Base-by-base conservation (phyloP, 2,888 invertebrate species). In the Smittia aterrima region DNA sequence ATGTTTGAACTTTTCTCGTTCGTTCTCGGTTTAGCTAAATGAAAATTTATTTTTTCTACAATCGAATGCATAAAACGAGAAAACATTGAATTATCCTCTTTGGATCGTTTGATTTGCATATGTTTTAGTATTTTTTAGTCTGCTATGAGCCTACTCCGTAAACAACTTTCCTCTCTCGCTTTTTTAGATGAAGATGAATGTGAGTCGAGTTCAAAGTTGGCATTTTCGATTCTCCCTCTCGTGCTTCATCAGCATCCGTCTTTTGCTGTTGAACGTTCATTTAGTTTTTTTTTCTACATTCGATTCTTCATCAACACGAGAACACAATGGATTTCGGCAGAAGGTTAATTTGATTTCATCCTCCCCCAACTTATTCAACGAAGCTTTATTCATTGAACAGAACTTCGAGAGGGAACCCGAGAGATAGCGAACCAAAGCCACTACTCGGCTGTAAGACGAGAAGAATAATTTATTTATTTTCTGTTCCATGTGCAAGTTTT, bases 71-170 rank as follows among this genome's bases (percentile, higher is more conserved):
- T 18, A 7, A 4, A 20, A 18, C 16, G 22, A 64, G n/a, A 64
- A 27, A 64, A 27, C 72, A 72, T 72, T 62, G 32, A 72, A 72
- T 72, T 62, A 72, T 72, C 62, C 72, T 72, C 22, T 11, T 47
- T 58, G 54, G 71, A 72, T 58, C 22, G 24, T 47, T 58, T 72
- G 71, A 72, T 58, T 72, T 58, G 71, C 71, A 72, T 72, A 53
- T 64, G 25, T 58, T 58, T 58, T 13, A 27, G 1, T n/a, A 16
- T 20, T 58, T 58, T 1, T 58, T 22, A 6, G 16, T 1, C 9
- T 58, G 20, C 18, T 22, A 1, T 2, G 18, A 22, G 18, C 16
- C 20, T 58, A 9, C 16, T 1, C 20, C 16, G 13, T 38, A n/a
- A 2, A 11, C 47, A 47, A 47, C 9, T 58, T 58, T 22, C 58